Evolutionary conservation across 2,797 vertebrate species (phyloP).

Genomic region (Notamacropus eugenii): DNA sequence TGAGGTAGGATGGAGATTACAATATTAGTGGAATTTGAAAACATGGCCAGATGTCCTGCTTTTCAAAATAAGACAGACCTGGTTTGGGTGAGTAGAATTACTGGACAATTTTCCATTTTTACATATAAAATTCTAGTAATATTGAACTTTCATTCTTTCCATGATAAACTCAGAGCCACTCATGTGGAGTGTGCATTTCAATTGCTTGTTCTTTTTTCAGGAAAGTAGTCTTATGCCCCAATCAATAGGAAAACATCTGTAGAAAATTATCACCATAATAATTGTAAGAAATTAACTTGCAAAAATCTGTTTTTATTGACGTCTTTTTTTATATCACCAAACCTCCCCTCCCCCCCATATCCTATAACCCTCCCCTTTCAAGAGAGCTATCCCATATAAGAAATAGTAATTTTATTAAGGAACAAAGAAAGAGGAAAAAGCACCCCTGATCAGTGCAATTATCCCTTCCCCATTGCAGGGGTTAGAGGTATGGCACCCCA

Average conservation of each 20-base stretch:
- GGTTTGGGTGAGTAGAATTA: neutral
- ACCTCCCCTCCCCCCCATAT: neutral
- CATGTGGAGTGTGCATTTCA: neutral
- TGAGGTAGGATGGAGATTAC: neutral
- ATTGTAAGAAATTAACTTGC: neutral
- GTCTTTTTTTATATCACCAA: neutral
- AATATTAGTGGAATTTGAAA: neutral
- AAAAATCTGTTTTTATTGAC: neutral
- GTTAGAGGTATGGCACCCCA: too few relatives aligned
- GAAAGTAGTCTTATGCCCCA: neutral
- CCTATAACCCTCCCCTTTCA: neutral
- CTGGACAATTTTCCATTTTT: neutral
- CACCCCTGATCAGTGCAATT: neutral
- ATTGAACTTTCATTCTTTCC: neutral
- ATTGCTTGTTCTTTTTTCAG: neutral
- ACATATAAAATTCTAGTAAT: neutral
- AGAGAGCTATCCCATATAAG: neutral
- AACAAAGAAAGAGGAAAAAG: neutral
- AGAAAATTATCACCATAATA: neutral
- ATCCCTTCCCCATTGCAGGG: too few relatives aligned
- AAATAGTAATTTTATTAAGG: neutral
- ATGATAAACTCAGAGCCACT: neutral
- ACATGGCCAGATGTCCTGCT: neutral
- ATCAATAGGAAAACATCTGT: neutral
- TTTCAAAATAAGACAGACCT: neutral